Conservation (phyloP, 1,140 invertebrate genomes). For the Geopemphigus sp. region DNA sequence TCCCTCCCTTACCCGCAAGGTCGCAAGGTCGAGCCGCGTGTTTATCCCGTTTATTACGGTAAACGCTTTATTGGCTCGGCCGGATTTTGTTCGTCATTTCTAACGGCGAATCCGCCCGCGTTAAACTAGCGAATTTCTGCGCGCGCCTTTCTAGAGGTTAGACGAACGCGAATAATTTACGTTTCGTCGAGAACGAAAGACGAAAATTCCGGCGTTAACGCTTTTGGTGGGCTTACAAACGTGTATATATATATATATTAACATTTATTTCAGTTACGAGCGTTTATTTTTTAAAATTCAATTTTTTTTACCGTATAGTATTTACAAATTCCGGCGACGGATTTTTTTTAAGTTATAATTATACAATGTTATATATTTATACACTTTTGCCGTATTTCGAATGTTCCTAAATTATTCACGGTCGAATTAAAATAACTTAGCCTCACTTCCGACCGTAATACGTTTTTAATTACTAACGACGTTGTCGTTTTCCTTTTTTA, state of each 20-base stretch:
- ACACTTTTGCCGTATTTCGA: not conserved
- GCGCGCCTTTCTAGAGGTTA: too few relatives aligned
- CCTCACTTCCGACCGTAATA: not conserved
- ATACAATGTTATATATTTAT: not conserved
- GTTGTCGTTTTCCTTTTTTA: slow-evolving; percentile 2
- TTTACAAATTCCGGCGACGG: not conserved
- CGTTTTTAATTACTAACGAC: slow-evolving; percentile 1
- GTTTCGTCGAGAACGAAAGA: not conserved
- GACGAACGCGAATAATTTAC: too few relatives aligned
- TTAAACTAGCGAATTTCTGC: not conserved
- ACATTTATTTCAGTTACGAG: not conserved
- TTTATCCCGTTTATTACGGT: slow-evolving; percentile 36
- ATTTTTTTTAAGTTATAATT: not conserved
- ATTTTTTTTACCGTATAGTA: not conserved
- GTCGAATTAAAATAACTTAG: not conserved
- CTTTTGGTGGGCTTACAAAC: not conserved
- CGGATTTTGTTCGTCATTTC: slow-evolving; percentile 9
- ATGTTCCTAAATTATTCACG: slow-evolving; percentile 7
- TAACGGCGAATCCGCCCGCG: too few relatives aligned
- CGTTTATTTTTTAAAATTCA: not conserved
- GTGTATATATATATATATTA: too few relatives aligned
- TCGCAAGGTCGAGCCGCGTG: too few relatives aligned
- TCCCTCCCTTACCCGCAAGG: not conserved
- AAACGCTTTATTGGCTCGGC: slow-evolving; percentile 33
- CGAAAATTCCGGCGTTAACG: not conserved